phyloP scores from a whole-genome alignment of 2,888 invertebrate genomes.

The Drosophila leonis region DNA sequence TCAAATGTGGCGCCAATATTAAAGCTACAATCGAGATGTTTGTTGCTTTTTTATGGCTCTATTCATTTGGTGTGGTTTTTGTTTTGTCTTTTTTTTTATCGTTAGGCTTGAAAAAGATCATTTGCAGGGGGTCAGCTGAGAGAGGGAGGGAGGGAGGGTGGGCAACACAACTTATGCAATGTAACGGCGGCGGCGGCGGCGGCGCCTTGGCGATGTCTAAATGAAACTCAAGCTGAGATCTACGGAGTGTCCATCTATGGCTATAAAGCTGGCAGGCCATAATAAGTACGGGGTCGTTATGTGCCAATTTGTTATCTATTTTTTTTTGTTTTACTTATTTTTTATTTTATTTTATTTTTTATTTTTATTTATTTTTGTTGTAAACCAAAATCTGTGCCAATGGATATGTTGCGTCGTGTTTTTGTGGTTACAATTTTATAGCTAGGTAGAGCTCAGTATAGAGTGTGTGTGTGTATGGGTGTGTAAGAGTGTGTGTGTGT shows the following conservation, averaged over 20 bases:
- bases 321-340: constrained; percentile 19
- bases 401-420: constrained; percentile 28
- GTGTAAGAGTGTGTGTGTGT: constrained; percentile 2
- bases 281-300: constrained; percentile 77
- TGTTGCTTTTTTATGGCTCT: constrained; percentile 41
- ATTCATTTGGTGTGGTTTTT: constrained; percentile 28
- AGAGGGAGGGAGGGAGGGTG: background rate
- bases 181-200: constrained; percentile 6
- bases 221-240: constrained; percentile 38
- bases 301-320: constrained; percentile 45
- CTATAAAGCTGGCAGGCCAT: constrained; percentile 45
- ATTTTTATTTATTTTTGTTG: constrained; percentile 11
- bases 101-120: constrained; percentile 41
- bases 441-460: constrained; percentile 7
- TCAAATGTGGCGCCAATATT: constrained; percentile 61
- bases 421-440: constrained; percentile 34
- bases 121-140: constrained; percentile 2
- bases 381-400: constrained; percentile 47
- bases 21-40: constrained; percentile 33
- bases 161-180: constrained; percentile 29
- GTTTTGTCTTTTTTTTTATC: constrained; percentile 18
- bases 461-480: background rate
- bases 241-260: constrained; percentile 65
- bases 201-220: constrained; percentile 41
- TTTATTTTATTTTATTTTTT: constrained; percentile 9